phyloP scores from a whole-genome alignment of 2,888 invertebrate genomes.

The Acanthoscelides obtectus region DNA sequence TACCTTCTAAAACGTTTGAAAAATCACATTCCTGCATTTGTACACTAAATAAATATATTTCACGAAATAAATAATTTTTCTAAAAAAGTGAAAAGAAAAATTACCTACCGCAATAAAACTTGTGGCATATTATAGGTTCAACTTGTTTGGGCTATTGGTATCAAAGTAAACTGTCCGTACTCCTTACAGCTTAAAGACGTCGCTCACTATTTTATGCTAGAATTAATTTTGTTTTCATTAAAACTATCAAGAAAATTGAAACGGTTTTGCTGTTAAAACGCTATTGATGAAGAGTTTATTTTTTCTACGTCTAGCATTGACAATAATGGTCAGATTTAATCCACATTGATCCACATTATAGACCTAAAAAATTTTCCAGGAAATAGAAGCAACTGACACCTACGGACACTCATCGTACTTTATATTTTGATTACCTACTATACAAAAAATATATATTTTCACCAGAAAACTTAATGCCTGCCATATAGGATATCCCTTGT shows the following conservation, averaged over 20 bases:
- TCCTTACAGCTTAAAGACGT: too few species aligned
- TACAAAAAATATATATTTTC: constrained; percentile 31
- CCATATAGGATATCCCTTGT: constrained; percentile 32
- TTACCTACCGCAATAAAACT: too few species aligned
- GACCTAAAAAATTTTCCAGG: neutral
- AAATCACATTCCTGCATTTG: neutral
- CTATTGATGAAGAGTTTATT: constrained; percentile 12
- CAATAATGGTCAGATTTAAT: neutral
- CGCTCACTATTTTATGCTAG: too few species aligned
- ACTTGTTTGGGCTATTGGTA: too few species aligned
- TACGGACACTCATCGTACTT: neutral
- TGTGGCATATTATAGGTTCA: too few species aligned
- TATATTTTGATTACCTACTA: constrained; percentile 1
- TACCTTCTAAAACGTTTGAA: neutral
- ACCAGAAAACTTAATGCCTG: constrained; percentile 30
- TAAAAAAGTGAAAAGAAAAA: neutral
- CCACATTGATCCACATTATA: neutral
- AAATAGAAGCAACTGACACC: neutral
- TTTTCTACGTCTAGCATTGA: neutral
- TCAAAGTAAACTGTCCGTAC: too few species aligned
- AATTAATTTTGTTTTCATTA: neutral
- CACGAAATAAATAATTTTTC: neutral
- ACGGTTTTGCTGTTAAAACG: constrained; percentile 7
- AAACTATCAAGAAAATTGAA: neutral
- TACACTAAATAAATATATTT: neutral